Percentiles rank a stretch among this genome's conserved stretches.
These are phyloP conservation scores for Melopsittacus undulatus DNA, from an alignment of 2,797 vertebrate genomes.

Conservation along the genomic window DNA sequence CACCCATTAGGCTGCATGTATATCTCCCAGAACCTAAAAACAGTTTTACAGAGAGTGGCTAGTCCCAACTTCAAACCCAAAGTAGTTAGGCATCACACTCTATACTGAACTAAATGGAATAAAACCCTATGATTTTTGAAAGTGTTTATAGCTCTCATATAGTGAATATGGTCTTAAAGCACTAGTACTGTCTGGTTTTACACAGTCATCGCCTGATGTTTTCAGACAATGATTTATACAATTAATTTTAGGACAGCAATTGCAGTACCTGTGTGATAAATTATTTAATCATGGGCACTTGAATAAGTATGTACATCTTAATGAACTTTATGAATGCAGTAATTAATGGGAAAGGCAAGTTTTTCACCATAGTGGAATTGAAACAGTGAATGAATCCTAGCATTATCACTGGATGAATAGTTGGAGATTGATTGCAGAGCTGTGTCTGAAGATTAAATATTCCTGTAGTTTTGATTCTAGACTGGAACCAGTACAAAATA, in stretches of 20 bases:
- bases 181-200: neutral
- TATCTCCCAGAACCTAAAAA: neutral
- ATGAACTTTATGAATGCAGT: neutral
- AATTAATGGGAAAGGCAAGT: neutral
- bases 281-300: neutral
- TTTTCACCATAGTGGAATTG: neutral
- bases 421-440: neutral
- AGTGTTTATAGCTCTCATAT: neutral
- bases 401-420: accelerated
- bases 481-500: neutral
- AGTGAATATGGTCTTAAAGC: neutral
- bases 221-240: neutral
- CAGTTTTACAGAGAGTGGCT: neutral
- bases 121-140: neutral
- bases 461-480: neutral
- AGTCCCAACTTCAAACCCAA: neutral
- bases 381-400: neutral
- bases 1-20: neutral
- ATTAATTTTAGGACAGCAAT: neutral
- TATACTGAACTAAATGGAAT: neutral
- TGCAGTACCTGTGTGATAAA: neutral
- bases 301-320: neutral
- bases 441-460: neutral
- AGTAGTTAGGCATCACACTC: neutral
- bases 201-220: neutral